A percentile compares a stretch with the other conserved stretches of the same genome.
phyloP scores from a whole-genome alignment of 2,888 invertebrate species.

The Hanleya hanleyi region DNA sequence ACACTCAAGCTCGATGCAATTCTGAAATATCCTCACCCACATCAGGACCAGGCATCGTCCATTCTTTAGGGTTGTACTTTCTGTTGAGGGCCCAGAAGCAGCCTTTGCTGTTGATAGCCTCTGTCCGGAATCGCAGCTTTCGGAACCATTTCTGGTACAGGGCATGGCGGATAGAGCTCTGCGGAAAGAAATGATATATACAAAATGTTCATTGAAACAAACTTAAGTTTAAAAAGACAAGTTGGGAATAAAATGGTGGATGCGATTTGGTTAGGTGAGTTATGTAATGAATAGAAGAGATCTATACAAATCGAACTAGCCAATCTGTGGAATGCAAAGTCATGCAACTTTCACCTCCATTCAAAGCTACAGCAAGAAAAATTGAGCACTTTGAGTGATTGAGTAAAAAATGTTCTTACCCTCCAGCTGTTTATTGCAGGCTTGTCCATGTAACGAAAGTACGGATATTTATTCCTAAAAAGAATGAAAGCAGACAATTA shows the following conservation, averaged over 20 bases:
- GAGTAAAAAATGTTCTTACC: too few species aligned
- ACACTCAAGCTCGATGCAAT: too few species aligned
- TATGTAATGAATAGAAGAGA: too few species aligned
- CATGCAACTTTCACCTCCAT: too few species aligned
- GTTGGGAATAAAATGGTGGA: too few species aligned
- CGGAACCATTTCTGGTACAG: conserved; percentile 66
- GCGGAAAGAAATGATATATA: neutral
- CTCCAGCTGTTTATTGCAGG: conserved; percentile 61
- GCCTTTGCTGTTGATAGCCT: conserved; percentile 55
- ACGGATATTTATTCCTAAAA: conserved; percentile 63
- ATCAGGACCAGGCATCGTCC: conserved; percentile 40
- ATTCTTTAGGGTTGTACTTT: conserved; percentile 48
- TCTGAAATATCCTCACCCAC: neutral
- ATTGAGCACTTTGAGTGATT: too few species aligned
- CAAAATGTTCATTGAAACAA: neutral
- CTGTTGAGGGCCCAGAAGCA: conserved; percentile 63
- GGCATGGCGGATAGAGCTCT: conserved; percentile 65
- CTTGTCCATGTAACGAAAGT: conserved; percentile 62
- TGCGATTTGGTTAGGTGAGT: too few species aligned
- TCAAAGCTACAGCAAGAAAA: too few species aligned
- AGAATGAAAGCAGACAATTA: neutral
- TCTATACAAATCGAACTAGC: too few species aligned
- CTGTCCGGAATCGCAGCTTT: conserved; percentile 53
- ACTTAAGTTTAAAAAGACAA: too few species aligned
- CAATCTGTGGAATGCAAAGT: too few species aligned